phyloP scores from a whole-genome alignment of 2,797 vertebrate species.

The Pseudochaenichthys georgianus region DNA sequence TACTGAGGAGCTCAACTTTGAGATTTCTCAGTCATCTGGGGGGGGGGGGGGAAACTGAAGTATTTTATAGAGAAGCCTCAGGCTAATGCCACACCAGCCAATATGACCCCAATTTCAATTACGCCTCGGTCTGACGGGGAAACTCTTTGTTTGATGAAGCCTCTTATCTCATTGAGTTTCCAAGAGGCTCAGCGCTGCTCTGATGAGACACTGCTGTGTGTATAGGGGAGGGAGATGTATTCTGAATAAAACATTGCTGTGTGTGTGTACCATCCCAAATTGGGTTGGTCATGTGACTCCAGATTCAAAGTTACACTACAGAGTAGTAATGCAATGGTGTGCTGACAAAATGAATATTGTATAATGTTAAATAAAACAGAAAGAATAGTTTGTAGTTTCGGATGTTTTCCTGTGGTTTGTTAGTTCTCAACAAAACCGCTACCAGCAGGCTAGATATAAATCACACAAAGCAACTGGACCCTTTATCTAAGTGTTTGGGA shows the following conservation, averaged over 20 bases:
- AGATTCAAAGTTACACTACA: conserved; percentile 7
- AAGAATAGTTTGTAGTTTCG: conserved; percentile 2
- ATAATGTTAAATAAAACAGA: conserved; percentile 10
- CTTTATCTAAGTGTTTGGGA: conserved; percentile 29
- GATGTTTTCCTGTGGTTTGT: conserved; percentile 31
- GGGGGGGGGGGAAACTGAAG: conserved; percentile 13
- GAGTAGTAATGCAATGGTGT: conserved; percentile 1
- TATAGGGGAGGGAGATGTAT: conserved; percentile 40
- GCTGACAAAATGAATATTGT: conserved; percentile 34
- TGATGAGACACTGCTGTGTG: conserved; percentile 48
- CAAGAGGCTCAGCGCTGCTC: conserved; percentile 32
- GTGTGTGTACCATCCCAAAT: conserved; percentile 37
- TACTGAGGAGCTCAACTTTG: conserved; percentile 8
- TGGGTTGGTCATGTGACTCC: conserved; percentile 46
- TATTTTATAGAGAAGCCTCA: background rate
- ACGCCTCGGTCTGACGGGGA: conserved; percentile 38
- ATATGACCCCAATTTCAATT: conserved; percentile 52
- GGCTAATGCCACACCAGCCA: conserved; percentile 11
- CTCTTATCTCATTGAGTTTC: conserved; percentile 57
- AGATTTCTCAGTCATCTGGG: background rate
- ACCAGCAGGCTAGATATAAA: conserved; percentile 28
- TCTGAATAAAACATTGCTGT: conserved; percentile 70
- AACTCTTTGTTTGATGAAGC: conserved; percentile 57
- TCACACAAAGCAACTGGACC: conserved; percentile 28
- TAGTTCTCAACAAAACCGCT: conserved; percentile 16